These are phyloP conservation scores for Andricus grossulariae DNA, from an alignment of 1,140 invertebrate species.

Conservation along the genomic window DNA sequence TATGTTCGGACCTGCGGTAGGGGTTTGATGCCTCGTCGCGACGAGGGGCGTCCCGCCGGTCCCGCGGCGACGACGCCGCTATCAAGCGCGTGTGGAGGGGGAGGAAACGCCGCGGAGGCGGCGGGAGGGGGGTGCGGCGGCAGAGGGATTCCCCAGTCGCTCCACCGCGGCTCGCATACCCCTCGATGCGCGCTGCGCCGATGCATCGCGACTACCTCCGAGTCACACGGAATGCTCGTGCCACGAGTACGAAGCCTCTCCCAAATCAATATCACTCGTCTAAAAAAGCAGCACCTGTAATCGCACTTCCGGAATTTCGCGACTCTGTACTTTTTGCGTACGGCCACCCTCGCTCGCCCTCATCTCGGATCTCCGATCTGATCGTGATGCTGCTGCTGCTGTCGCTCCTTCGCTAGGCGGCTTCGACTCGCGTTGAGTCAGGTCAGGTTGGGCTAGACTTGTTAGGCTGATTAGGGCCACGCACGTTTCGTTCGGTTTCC, in stretches of 20 bases:
- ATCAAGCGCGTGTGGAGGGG: constrained; percentile 39
- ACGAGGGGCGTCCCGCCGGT: constrained; percentile 9
- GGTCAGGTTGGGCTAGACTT: constrained; percentile 40
- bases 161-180: constrained; percentile 47
- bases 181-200: constrained; percentile 67
- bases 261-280: constrained; percentile 75
- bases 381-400: background rate
- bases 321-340: constrained; percentile 32
- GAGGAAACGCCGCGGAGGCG: constrained; percentile 41
- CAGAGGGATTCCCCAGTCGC: constrained; percentile 57
- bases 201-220: constrained; percentile 69
- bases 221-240: constrained; percentile 71
- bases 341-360: background rate
- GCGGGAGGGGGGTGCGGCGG: constrained; percentile 38
- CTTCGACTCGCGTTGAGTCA: constrained; percentile 29
- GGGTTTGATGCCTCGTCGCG: constrained; percentile 41
- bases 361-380: too few species aligned
- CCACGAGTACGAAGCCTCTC: constrained; percentile 72
- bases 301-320: constrained; percentile 56
- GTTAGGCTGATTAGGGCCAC: constrained; percentile 35
- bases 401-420: constrained; percentile 16
- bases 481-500: constrained; percentile 47
- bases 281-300: constrained; percentile 68
- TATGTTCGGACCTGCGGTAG: constrained; percentile 36
- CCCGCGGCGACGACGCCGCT: constrained; percentile 33